Evolutionary conservation across 2,888 invertebrate species (phyloP), one percentile per base, ranked within the genome.

Genomic region (Platerodrilus igneus): DNA sequence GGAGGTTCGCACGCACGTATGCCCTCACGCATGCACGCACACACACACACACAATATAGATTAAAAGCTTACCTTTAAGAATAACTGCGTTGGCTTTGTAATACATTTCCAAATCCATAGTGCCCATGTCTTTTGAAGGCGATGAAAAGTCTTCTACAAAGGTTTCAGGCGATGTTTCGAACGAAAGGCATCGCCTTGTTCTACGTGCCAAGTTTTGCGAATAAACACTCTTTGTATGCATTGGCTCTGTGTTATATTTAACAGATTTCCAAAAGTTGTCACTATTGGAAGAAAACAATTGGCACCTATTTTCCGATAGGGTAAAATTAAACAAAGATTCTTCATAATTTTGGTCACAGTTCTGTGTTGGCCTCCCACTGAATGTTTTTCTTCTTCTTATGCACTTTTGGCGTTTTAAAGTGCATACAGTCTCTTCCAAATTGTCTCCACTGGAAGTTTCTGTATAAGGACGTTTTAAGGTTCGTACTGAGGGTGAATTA

Each of bases 391-490:
- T 72, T 45, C 76, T 68, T 2, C 78, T 64, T 9, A 78, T 74
- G 51, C 78, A 77, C 49, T 68, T 72, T 57, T 79, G 78, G 11
- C 78, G 66, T 58, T 72, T 75, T 19, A 78, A 58, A 2, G 60
- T 62, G n/a, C n/a, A n/a, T 38, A 60, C 63, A 22, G 56, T 52
- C 2, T 59, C 50, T 47, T 63, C 66, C 31, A 47, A 41, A 29
- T 41, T 42, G 30, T 64, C 67, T 45, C 71, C 68, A 45, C 35
- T 41, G 5, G 52, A 51, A 21, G 41, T 47, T 9, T 60, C 56
- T 15, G 54, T 15, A 37, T 47, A 42, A 9, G 50, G 14, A 11
- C 52, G 47, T 43, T 62, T 62, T 2, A 45, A 27, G 13, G 41
- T 43, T 23, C 28, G 10, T 9, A 19, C 60, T 33, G 56, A 46